Evolutionary conservation across 1,140 invertebrate genomes (phyloP).

Genomic region (Drosophila rufa): DNA sequence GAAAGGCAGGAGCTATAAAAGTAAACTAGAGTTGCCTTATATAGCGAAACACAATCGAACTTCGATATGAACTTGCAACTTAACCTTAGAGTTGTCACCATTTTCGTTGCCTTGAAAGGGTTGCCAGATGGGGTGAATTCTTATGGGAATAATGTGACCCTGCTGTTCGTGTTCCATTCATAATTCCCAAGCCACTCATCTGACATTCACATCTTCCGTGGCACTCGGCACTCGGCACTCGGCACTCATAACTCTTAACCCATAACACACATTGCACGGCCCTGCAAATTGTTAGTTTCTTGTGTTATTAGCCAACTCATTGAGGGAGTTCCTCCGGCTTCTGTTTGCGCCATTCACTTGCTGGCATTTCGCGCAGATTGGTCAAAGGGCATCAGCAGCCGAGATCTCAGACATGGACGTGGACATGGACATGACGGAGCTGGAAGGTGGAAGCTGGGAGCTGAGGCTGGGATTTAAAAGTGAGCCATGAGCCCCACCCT

Average conservation of each 20-base stretch:
- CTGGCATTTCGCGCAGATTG: constrained; percentile 36
- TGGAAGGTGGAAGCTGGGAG: not conserved
- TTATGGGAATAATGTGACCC: not conserved
- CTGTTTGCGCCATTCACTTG: constrained; percentile 44
- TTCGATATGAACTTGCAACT: too few species aligned
- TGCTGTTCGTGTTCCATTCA: not conserved
- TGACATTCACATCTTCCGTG: constrained; percentile 12
- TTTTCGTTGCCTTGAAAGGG: too few species aligned
- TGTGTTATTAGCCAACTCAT: constrained; percentile 17
- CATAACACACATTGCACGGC: constrained; percentile 13
- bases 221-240: not conserved
- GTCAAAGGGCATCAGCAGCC: constrained; percentile 38
- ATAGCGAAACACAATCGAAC: too few species aligned
- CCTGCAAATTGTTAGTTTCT: not conserved
- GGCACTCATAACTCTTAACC: constrained; percentile 29
- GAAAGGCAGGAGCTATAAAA: too few species aligned
- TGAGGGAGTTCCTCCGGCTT: constrained; percentile 19
- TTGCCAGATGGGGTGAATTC: too few species aligned
- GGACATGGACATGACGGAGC: constrained; percentile 19
- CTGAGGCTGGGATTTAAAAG: not conserved
- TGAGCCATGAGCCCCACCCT: constrained; percentile 31
- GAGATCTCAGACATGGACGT: constrained; percentile 38
- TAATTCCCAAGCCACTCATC: not conserved
- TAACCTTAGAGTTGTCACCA: too few species aligned
- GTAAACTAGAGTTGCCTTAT: too few species aligned